These are phyloP conservation scores for Cryptosula pallasiana DNA, from an alignment of 2,888 invertebrate species.

Conservation along the genomic window DNA sequence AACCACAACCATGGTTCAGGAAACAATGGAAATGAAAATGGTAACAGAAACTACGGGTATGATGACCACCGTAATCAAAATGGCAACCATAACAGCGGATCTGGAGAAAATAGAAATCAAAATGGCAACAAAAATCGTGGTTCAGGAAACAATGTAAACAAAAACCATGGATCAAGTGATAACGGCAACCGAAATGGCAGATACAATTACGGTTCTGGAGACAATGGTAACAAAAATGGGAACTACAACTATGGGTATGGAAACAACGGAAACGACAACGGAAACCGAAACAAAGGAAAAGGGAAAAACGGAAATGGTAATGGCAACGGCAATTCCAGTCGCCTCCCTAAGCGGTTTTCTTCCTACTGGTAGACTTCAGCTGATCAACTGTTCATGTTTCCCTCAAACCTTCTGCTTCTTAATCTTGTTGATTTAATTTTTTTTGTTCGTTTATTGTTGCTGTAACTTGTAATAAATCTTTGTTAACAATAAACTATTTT, in stretches of 20 bases:
- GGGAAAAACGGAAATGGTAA: neutral
- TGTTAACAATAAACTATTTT: no score
- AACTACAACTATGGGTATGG: neutral
- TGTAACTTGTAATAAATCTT: no score
- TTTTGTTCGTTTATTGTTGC: no score
- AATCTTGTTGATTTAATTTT: no score
- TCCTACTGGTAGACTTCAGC: no score
- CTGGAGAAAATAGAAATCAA: neutral
- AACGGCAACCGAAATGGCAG: neutral
- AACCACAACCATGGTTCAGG: neutral
- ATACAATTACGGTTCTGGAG: conserved; percentile 9
- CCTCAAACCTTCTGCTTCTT: no score
- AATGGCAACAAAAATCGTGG: neutral
- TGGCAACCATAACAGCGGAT: neutral
- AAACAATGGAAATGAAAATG: neutral
- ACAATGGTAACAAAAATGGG: neutral
- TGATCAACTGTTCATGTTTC: no score
- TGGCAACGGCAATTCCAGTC: neutral
- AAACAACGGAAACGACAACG: neutral
- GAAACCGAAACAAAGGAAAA: neutral
- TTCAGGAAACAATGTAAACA: neutral
- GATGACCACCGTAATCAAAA: neutral
- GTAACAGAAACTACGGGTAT: neutral
- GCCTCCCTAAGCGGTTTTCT: no score
- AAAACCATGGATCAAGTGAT: neutral